Conservation (phyloP, 2,797 vertebrate genomes). For the Cuculus canorus region DNA sequence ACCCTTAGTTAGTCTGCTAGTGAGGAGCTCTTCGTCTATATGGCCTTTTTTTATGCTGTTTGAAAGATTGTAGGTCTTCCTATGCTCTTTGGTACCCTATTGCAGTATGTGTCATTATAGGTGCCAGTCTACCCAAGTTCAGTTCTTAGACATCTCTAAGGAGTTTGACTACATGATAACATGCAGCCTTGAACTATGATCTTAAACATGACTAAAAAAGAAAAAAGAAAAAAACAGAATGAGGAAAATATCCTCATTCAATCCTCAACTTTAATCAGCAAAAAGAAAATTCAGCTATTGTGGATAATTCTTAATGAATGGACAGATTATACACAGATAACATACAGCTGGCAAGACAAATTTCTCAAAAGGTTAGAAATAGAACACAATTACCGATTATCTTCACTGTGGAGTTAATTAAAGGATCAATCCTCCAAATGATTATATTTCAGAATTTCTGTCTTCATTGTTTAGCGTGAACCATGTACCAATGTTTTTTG, state of each 20-base stretch:
- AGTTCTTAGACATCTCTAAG: not conserved
- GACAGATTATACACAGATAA: not conserved
- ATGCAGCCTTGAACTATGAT: not conserved
- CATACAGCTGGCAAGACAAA: not conserved
- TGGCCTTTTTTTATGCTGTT: not conserved
- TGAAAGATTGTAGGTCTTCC: not conserved
- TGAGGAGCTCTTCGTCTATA: not conserved
- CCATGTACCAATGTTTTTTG: not conserved
- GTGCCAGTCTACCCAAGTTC: not conserved
- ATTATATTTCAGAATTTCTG: not conserved
- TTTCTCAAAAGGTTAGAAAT: not conserved
- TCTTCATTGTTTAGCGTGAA: not conserved
- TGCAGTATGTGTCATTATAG: not conserved
- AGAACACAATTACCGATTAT: not conserved
- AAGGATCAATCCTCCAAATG: not conserved
- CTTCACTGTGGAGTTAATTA: not conserved
- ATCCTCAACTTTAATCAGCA: not conserved
- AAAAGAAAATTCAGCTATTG: not conserved
- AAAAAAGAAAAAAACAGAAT: not conserved
- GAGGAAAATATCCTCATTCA: not conserved
- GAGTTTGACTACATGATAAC: not conserved
- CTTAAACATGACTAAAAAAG: not conserved
- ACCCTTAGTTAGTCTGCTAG: not conserved
- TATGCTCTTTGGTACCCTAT: not conserved
- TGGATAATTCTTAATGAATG: not conserved